Conservation (phyloP, 2,113 vertebrate genomes). For the Oplegnathus fasciatus region DNA sequence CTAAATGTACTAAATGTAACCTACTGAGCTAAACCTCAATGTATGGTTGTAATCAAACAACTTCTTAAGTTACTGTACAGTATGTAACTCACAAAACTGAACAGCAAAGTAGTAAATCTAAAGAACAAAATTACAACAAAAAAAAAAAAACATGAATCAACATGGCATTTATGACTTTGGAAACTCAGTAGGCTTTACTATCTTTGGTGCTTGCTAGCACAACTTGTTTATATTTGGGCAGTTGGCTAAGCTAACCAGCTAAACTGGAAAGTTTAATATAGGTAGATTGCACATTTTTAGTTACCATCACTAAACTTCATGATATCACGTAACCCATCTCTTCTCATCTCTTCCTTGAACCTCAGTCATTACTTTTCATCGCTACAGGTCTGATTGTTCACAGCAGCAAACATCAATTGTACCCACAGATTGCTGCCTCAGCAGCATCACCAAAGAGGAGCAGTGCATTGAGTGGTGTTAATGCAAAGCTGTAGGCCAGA, state of each 20-base stretch:
- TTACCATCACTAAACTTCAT: neutral
- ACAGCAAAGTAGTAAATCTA: neutral
- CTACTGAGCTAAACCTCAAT: neutral
- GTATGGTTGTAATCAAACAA: neutral
- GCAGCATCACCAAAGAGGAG: constrained; percentile 6
- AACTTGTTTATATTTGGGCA: neutral
- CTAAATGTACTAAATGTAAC: neutral
- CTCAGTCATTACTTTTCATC: neutral
- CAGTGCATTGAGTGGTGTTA: constrained; percentile 2
- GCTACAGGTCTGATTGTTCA: neutral
- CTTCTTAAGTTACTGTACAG: neutral
- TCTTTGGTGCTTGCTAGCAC: neutral
- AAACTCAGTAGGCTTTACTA: neutral
- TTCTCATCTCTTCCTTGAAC: too few species aligned
- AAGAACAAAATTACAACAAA: neutral
- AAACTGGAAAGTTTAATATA: neutral
- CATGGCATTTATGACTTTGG: neutral
- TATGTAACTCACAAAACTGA: neutral
- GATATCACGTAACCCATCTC: too few species aligned
- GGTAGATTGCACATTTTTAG: neutral
- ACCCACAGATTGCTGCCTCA: neutral
- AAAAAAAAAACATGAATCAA: neutral
- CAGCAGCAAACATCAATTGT: constrained; percentile 13
- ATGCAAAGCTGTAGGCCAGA: constrained; percentile 38
- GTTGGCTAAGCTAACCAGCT: neutral